These are phyloP conservation scores for Eremobia ochroleuca DNA, from an alignment of 2,888 invertebrate genomes.

Conservation along the genomic window DNA sequence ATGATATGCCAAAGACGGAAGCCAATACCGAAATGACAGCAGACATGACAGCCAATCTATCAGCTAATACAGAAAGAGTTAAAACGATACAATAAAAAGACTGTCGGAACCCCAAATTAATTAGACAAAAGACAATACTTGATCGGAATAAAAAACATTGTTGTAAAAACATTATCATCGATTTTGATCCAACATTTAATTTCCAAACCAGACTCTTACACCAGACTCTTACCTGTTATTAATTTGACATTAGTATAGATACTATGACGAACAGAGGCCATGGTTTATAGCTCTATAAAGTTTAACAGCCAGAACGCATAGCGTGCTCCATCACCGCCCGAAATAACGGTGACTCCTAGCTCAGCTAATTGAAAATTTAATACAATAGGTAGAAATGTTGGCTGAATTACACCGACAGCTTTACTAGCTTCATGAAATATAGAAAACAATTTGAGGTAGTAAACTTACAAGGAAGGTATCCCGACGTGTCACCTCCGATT, in stretches of 20 bases:
- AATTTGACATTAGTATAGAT: conserved; percentile 43
- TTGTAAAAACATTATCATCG: no score
- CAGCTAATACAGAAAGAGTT: no score
- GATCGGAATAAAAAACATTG: no score
- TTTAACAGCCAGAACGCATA: conserved; percentile 44
- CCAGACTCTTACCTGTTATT: conserved; percentile 30
- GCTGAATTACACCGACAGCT: conserved; percentile 16
- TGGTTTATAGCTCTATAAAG: conserved; percentile 47
- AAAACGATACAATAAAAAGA: no score
- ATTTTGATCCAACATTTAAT: not conserved
- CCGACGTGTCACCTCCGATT: no score
- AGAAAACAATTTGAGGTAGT: conserved; percentile 4
- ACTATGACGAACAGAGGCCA: conserved; percentile 36
- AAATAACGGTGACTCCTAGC: conserved; percentile 55
- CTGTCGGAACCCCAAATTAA: no score
- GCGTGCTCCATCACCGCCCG: conserved; percentile 30
- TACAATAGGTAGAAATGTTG: conserved; percentile 30
- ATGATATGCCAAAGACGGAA: no score
- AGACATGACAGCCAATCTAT: no score
- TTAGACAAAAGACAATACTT: no score
- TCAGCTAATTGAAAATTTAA: conserved; percentile 50
- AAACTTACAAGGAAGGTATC: no score
- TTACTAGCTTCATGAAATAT: conserved; percentile 15
- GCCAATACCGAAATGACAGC: no score
- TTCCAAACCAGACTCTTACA: not conserved